Conservation (phyloP, 2,797 vertebrate genomes). For the Diceros bicornis region DNA sequence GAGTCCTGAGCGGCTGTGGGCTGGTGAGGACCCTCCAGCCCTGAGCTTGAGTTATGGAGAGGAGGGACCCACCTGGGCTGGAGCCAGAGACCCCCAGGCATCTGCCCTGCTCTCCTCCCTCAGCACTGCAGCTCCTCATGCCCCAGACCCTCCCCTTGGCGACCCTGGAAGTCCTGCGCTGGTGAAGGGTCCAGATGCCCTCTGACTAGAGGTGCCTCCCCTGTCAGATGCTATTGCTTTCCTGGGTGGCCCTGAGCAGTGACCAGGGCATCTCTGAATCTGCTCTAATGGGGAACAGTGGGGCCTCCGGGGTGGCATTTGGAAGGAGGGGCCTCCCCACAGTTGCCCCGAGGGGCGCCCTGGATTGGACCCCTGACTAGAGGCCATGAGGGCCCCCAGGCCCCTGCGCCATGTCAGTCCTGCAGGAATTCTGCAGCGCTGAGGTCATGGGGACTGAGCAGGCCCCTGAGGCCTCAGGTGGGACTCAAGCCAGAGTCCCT, state of each 20-base stretch:
- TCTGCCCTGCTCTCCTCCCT: background rate
- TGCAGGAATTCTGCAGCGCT: fast-evolving
- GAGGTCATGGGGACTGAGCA: fast-evolving
- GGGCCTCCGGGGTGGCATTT: too few relatives aligned
- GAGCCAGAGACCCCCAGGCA: background rate
- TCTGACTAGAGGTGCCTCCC: background rate
- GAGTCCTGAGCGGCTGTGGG: too few relatives aligned
- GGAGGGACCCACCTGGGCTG: too few relatives aligned
- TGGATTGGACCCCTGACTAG: background rate
- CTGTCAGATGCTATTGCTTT: fast-evolving
- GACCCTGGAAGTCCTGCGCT: background rate
- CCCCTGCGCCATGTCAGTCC: fast-evolving
- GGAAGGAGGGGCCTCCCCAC: background rate
- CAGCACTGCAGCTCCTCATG: background rate
- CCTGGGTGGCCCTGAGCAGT: background rate
- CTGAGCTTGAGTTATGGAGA: background rate
- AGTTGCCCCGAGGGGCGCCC: too few relatives aligned
- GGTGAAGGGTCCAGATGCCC: background rate
- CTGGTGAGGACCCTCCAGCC: background rate
- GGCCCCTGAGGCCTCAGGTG: background rate
- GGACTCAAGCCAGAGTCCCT: background rate
- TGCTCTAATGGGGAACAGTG: background rate
- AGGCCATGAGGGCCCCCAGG: background rate
- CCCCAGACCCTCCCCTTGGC: background rate
- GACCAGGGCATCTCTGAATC: background rate